Evolutionary conservation across 2,113 vertebrate genomes (phyloP).

Genomic region (Cochlearius cochlearius): DNA sequence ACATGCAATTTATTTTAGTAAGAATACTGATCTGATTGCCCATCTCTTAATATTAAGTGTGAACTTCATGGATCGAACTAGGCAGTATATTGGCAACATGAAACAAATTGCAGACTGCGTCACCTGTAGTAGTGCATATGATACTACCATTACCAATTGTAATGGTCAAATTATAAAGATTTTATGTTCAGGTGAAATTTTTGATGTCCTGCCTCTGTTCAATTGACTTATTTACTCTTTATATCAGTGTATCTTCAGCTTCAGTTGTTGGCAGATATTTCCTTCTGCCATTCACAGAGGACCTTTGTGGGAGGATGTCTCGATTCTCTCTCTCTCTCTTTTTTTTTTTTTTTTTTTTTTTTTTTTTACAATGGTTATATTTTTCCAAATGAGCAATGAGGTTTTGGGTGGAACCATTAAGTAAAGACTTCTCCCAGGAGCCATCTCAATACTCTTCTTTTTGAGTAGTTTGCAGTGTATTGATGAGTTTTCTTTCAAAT

Average conservation of each 20-base stretch:
- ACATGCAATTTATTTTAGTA: background rate
- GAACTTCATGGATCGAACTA: background rate
- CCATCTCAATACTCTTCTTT: background rate
- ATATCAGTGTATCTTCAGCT: background rate
- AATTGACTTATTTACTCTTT: background rate
- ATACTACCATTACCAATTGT: background rate
- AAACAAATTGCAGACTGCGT: background rate
- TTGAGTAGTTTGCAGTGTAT: background rate
- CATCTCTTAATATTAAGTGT: background rate
- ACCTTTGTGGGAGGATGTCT: background rate
- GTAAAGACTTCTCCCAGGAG: background rate
- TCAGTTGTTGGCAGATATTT: background rate
- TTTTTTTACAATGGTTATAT: background rate
- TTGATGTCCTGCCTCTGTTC: background rate
- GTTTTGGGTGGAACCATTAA: background rate
- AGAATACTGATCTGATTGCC: background rate
- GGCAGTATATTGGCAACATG: rapidly evolving
- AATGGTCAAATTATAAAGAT: background rate
- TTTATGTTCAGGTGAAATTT: background rate
- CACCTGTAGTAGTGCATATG: background rate
- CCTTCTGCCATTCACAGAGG: background rate
- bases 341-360: no score
- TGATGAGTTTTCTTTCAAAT: background rate
- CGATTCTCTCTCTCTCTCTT: no score
- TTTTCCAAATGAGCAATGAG: background rate